A percentile compares a stretch with the other conserved stretches of the same genome.
Conservation (phyloP, 2,888 invertebrate genomes). For the Hoplodrina ambigua region DNA sequence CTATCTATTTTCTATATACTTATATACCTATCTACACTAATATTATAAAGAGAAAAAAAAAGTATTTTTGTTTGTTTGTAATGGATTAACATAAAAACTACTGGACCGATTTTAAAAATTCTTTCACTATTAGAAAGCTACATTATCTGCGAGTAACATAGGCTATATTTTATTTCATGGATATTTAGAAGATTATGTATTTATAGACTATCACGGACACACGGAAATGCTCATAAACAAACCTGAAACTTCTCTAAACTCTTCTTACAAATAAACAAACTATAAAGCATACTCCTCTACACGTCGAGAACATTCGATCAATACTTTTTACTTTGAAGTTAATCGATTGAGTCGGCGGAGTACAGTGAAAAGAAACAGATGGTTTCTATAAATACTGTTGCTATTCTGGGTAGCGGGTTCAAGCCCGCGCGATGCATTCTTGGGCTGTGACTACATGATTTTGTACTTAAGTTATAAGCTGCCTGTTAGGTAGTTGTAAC, state of each 20-base stretch:
- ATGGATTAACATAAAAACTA: no score
- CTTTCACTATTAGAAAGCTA: no score
- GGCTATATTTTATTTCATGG: no score
- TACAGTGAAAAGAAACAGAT: constrained; percentile 73
- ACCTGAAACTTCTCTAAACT: constrained; percentile 10
- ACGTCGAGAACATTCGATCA: constrained; percentile 52
- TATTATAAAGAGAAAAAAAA: no score
- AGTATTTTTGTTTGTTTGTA: no score
- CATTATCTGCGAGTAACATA: no score
- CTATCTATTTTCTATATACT: no score
- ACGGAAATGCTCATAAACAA: constrained; percentile 17
- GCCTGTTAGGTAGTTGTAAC: constrained; percentile 16
- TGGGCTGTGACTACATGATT: constrained; percentile 49
- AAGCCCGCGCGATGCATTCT: constrained; percentile 64
- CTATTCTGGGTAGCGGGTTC: constrained; percentile 71
- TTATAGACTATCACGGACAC: neutral
- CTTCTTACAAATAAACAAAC: constrained; percentile 16
- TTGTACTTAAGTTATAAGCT: constrained; percentile 43
- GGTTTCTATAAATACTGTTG: constrained; percentile 61
- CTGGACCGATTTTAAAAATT: no score
- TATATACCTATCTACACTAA: no score
- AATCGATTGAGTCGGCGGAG: constrained; percentile 58
- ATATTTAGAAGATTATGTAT: no score
- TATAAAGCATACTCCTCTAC: neutral
- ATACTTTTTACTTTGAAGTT: constrained; percentile 53